Conservation (phyloP, 2,113 vertebrate genomes). For the Xenus cinereus region DNA sequence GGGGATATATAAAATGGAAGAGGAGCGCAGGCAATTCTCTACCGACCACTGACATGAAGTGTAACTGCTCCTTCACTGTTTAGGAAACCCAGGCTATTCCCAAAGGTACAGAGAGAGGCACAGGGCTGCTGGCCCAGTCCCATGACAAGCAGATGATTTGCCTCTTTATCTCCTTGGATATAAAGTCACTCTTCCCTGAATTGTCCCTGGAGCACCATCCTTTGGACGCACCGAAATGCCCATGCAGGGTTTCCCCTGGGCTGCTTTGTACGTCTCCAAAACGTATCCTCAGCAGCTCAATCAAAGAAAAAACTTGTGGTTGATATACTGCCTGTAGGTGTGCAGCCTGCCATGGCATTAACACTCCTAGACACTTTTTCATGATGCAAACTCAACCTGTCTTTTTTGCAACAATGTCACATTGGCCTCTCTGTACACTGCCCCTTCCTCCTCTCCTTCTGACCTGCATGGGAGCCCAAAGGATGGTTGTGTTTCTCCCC, state of each 20-base stretch:
- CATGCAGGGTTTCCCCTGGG: not conserved
- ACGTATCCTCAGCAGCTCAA: fast-evolving
- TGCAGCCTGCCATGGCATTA: not conserved
- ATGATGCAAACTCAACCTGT: not conserved
- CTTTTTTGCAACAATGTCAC: not conserved
- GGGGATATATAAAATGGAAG: not conserved
- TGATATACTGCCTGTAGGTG: not conserved
- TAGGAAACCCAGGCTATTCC: not conserved
- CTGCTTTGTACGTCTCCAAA: not conserved
- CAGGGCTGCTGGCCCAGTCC: not conserved
- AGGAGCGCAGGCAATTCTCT: not conserved
- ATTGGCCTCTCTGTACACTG: not conserved
- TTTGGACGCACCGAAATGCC: fast-evolving
- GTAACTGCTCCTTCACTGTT: not conserved
- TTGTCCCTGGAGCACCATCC: not conserved
- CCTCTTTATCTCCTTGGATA: not conserved
- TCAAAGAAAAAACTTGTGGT: not conserved
- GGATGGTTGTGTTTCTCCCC: not conserved
- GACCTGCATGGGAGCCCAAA: not conserved
- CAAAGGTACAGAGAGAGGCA: not conserved
- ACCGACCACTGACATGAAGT: not conserved
- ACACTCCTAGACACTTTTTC: not conserved
- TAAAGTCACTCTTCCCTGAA: not conserved
- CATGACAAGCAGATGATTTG: not conserved
- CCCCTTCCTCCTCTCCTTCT: not conserved